A percentile compares a stretch with the other conserved stretches of the same genome.
phyloP scores from a whole-genome alignment of 2,888 invertebrate genomes.

The Drosophila ezoana region DNA sequence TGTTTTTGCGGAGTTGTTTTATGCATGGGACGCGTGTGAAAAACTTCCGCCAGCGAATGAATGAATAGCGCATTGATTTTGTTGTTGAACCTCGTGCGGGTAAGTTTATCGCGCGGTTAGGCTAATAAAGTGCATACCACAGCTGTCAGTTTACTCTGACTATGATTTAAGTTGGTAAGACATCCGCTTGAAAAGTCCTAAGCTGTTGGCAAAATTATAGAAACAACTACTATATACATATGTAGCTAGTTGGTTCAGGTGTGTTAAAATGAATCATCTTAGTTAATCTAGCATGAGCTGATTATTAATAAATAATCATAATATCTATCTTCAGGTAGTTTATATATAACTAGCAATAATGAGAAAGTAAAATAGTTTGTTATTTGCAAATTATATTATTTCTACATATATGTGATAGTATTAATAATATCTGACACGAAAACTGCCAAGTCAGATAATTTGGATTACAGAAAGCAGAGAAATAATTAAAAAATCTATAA shows the following conservation, averaged over 20 bases:
- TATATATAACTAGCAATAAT: slow-evolving; percentile 15
- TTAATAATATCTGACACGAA: slow-evolving; percentile 75
- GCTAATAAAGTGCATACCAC: slow-evolving; percentile 36
- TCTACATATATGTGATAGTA: slow-evolving; percentile 62
- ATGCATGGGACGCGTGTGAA: slow-evolving; percentile 48
- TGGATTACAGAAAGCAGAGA: slow-evolving; percentile 71
- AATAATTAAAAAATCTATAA: slow-evolving; percentile 45
- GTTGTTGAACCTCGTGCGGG: slow-evolving; percentile 36
- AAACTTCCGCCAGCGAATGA: slow-evolving; percentile 49
- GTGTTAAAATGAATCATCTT: too few relatives aligned
- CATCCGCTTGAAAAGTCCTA: slow-evolving; percentile 1
- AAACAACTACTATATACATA: too few relatives aligned
- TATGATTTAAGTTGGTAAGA: not conserved
- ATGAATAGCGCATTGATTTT: slow-evolving; percentile 41
- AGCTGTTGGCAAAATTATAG: not conserved
- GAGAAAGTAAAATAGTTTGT: slow-evolving; percentile 34
- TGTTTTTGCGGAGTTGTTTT: slow-evolving; percentile 33
- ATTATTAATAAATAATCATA: too few relatives aligned
- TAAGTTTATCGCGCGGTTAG: slow-evolving; percentile 43
- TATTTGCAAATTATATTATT: slow-evolving; percentile 61
- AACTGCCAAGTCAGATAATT: slow-evolving; percentile 79
- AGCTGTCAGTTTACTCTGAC: not conserved
- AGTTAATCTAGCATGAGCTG: too few relatives aligned
- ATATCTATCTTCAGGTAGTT: slow-evolving; percentile 4
- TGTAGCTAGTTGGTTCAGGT: too few relatives aligned